Evolutionary conservation across 1,140 invertebrate species (phyloP).

Genomic region (Ctenoplectra terminalis): DNA sequence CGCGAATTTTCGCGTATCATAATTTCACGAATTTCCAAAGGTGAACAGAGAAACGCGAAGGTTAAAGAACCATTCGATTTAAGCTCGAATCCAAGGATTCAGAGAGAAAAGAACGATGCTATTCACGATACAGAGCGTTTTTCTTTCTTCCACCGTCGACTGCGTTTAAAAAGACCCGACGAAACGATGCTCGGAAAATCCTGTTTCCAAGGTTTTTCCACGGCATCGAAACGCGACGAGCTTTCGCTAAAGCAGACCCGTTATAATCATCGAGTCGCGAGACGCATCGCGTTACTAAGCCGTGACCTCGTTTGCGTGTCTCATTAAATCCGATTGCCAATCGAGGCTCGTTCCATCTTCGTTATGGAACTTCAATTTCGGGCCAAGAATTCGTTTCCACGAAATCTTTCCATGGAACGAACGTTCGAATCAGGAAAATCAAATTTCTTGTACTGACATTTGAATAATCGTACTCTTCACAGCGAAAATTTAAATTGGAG

Average conservation of each 20-base stretch:
- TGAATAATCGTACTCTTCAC: no score
- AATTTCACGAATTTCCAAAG: neutral
- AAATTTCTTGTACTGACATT: no score
- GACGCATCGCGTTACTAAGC: slow-evolving; percentile 1
- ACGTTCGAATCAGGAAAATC: no score
- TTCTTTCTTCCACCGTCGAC: neutral
- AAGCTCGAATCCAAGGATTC: neutral
- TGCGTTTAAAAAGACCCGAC: neutral
- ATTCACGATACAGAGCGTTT: neutral
- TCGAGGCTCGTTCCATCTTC: slow-evolving; percentile 9
- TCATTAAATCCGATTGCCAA: slow-evolving; percentile 27
- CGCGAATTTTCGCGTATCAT: neutral
- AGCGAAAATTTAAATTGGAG: no score
- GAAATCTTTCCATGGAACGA: no score
- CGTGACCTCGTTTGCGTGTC: slow-evolving; percentile 1
- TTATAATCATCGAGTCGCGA: neutral
- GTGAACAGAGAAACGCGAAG: no score
- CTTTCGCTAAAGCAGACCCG: neutral
- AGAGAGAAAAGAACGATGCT: neutral
- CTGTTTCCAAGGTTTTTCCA: neutral
- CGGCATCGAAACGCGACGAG: neutral
- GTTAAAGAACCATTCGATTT: neutral
- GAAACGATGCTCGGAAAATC: no score
- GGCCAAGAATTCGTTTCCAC: neutral
- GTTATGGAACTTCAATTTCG: neutral